Base-by-base conservation (phyloP, 2,888 invertebrate species). In the Phalera bucephala region DNA sequence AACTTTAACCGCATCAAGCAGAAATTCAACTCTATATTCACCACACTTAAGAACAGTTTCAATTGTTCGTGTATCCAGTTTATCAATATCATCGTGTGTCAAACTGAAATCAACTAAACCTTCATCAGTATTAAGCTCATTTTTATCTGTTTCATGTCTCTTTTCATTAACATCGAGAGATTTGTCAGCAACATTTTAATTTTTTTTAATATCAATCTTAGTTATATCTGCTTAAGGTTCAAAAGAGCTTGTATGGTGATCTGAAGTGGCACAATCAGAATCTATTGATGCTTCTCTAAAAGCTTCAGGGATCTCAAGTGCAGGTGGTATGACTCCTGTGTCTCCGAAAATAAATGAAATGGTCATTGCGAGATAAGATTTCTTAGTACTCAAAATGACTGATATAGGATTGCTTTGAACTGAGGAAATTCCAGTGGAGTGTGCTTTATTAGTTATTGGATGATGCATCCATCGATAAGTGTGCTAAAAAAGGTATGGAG, bases 341-440 rank as follows among this genome's bases (percentile, higher is more conserved):
- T 82, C 88, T 83, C 88, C 80, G 63, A 85, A 88, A 87, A 88
- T 88, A 88, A 84, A 86, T 82, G 72, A 79, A 79, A 81, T 82
- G 80, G 78, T 83, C 80, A 83, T 80, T 80, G 75, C 59, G 46
- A 80, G 85, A 86, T 85, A 80, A 81, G 68, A 72, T 77, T 64
- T 72, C 64, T 67, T 44, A 54, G 67, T 70, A 68, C 63, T 62
- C 45, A 1, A 29, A 61, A 52, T 58, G 59, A 53, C 61, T 55
- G 56, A 54, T 64, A 62, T 52, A 49, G 50, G 47, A 47, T 43
- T 47, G 53, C 63, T 61, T 61, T 64, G 53, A 61, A 48, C 30
- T 13, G 31, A 57, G 57, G 63, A 58, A 64, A 58, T 59, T 50
- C 53, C 50, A 47, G 51, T 52, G 42, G 52, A 52, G 52, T 57